Evolutionary conservation across 2,888 invertebrate species (phyloP), one percentile per base, ranked within the genome.

Genomic region (Merodon equestris): DNA sequence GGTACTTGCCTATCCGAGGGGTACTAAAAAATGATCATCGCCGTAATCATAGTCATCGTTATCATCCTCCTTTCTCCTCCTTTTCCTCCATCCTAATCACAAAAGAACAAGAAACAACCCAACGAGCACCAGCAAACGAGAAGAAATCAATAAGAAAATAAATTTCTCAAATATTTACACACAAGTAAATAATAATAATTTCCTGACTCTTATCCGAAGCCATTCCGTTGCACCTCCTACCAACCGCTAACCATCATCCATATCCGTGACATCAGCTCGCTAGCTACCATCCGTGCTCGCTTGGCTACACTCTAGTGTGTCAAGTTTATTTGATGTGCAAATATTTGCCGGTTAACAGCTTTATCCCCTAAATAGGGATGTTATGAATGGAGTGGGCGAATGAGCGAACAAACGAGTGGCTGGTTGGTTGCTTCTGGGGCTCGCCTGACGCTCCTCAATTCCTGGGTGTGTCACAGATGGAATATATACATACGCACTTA

Each of bases 171-270:
- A 77, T 77, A 77, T 77, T 77, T 77, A 58, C 77, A 61, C 72
- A 77, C 72, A 72, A 77, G 72, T 61, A 77, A 77, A 77, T 77
- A 77, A 77, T 67, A 77, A 77, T 76, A 76, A 76, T 77, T 77
- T 72, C 66, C 77, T 61, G 66, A 48, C 60, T 58, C 42, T 53
- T 36, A 38, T 44, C 60, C 42, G 18, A 44, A 14, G 15, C 19
- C 51, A 5, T 17, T 10, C n/a, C 14, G 9, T 13, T 27, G 36
- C 10, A 0, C n/a, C 18, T 7, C 10, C 14, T 17, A 13, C 45
- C 27, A 7, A 0, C n/a, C 18, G 1, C 10, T 14, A 15, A 13
- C 45, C 27, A 7, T 7, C 27, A 27, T 27, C 27, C 27, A 7
- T 27, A 27, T 27, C 27, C 27, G 27, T 27, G 27, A n/a, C n/a